Base-by-base conservation (phyloP, 2,797 vertebrate species). In the Melanotaenia trifasciata region DNA sequence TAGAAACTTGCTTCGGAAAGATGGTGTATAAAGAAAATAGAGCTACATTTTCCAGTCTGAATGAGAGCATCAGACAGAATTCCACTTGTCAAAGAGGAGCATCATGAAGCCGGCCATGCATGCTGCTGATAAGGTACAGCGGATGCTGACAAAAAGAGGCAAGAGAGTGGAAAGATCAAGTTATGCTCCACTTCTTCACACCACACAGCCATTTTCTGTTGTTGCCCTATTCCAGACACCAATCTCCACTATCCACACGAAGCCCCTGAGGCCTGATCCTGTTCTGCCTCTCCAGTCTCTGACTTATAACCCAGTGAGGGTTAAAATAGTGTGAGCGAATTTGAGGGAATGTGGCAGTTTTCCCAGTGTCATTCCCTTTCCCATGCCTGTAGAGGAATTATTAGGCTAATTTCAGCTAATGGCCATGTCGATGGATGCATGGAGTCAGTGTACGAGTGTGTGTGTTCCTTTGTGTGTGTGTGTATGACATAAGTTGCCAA, bases 271-370 rank as follows among this genome's bases (percentile, higher is more conserved):
- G 78, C 60, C 63, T 62, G 72, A 73, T 69, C 67, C 56, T 33
- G 43, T 51, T 74, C 78, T 62, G 56, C 76, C 61, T 58, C 30
- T 58, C 61, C 38, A 54, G 6, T 57, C 47, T 81, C 67, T 38
- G 30, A 24, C 62, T 83, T 58, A 63, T 57, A 68, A 78, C 58
- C 83, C 67, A 58, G 72, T 26, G 47, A 64, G 71, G 82, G 76
- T 90, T 86, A 85, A 91, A 69, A 59, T 66, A 79, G 65, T 78
- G 74, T 79, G 60, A 81, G 72, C 54, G 26, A 76, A 81, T 76
- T 65, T 82, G 58, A 88, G 80, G 71, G 72, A 68, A 76, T 61
- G 79, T 87, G 84, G 78, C 83, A 78, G 72, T 74, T 81, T 74
- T 80, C 71, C 79, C 56, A 35, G 62, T 74, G 35, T 38, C 33